Evolutionary conservation across 2,113 vertebrate genomes (phyloP).

Genomic region (Rattus norvegicus): GRCr8 NC_086025.1:125699501-125700000

Average conservation of each 20-base stretch:
- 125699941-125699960: constrained; percentile 47
- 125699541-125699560: constrained; percentile 55
- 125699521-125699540: not conserved
- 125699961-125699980: not conserved
- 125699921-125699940: constrained; percentile 7
- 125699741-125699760: constrained; percentile 66
- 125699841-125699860: not conserved
- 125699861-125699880: not conserved
- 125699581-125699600: not conserved
- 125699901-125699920: not conserved
- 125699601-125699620: not conserved
- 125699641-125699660: not conserved
- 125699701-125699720: constrained; percentile 53
- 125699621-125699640: not conserved
- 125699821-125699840: not conserved
- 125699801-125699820: constrained; percentile 42
- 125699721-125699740: constrained; percentile 62
- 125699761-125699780: constrained; percentile 58
- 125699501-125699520: constrained; percentile 53
- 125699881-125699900: not conserved
- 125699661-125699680: not conserved
- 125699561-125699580: not conserved
- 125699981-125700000: not conserved
- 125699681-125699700: constrained; percentile 13
- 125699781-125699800: constrained; percentile 32